Percentiles rank a stretch among this genome's conserved stretches.
phyloP scores from a whole-genome alignment of 1,140 invertebrate species.

The Rhysida immarginata region DNA sequence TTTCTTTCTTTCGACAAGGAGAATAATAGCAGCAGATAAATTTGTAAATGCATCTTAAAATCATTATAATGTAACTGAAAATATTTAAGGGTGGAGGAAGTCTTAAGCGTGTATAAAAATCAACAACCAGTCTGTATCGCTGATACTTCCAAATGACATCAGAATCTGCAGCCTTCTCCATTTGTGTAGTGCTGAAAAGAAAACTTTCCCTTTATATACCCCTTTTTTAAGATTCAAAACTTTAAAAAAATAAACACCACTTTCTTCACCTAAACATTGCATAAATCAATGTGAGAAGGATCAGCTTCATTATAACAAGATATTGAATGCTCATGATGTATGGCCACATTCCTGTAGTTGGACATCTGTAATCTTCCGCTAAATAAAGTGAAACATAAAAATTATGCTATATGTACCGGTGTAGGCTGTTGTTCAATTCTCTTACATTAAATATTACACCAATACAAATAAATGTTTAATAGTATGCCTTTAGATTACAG shows the following conservation, averaged over 20 bases:
- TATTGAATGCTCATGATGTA: constrained; percentile 32
- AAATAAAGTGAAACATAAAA: no score
- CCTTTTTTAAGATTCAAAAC: no score
- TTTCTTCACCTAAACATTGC: constrained; percentile 33
- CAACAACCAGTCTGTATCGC: constrained; percentile 32
- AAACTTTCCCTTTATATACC: no score
- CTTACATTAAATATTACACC: no score
- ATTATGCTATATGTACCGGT: no score
- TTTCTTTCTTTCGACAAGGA: neutral
- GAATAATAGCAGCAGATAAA: neutral
- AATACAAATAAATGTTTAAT: no score
- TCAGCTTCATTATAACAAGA: constrained; percentile 31
- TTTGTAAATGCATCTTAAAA: constrained; percentile 14
- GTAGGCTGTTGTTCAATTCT: no score
- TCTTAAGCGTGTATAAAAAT: constrained; percentile 30
- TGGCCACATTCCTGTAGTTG: constrained; percentile 26
- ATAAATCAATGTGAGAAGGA: constrained; percentile 32
- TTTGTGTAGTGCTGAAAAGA: constrained; percentile 26
- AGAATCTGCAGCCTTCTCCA: constrained; percentile 25
- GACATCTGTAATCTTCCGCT: constrained; percentile 22
- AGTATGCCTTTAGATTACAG: no score
- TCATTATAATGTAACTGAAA: constrained; percentile 23
- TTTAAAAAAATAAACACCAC: no score
- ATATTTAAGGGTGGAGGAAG: constrained; percentile 26
- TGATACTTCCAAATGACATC: constrained; percentile 34